Base-by-base conservation (phyloP, 2,888 invertebrate species). In the Acleris sparsana region DNA sequence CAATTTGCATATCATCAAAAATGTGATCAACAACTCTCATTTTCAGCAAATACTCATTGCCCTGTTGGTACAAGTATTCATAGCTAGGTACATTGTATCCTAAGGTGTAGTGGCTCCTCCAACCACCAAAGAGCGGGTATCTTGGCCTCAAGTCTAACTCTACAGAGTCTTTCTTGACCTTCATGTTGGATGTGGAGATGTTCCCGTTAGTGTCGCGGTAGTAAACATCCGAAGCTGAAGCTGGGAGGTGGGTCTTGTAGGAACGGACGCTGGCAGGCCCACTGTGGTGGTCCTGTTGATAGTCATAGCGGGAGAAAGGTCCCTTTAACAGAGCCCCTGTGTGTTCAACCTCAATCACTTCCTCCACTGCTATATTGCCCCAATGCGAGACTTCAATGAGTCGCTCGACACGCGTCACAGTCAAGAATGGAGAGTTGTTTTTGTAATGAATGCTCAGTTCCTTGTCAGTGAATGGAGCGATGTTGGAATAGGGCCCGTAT, bases 311-410 rank as follows among this genome's bases (percentile, higher is more conserved):
- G 2, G 99, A 99, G 92, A 99, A 99, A 2, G 98, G 95, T 0
- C 98, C 98, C 82, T 99, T 98, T 49, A 99, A 89, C 70, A 95
- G 93, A 13, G 99, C 99, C 51, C 99, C 99, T 53, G 97, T 96
- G 81, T 99, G 99, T 20, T 96, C 93, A 72, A 99, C 93, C 83
- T 99, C 97, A 73, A 99, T 95, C 7, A 96, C 95, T 85, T 99
- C 99, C 84, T 99, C 99, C 0, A 99, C 94, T 22, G 99, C 99
- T 77, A 99, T 97, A 80, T 99, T 99, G 9, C 99, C 99, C 99
- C 99, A 99, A 85, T 99, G 99, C 0, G 99, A 99, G 2, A 99
- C 95, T 90, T 99, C 99, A 76, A 99, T 96, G 0, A 95, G 92
- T 57, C 99, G 94, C 75, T 97, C 96, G 73, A 99, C 86, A 53